Conservation (phyloP, 1,140 invertebrate species). For the Zaprionus gabonicus region DNA sequence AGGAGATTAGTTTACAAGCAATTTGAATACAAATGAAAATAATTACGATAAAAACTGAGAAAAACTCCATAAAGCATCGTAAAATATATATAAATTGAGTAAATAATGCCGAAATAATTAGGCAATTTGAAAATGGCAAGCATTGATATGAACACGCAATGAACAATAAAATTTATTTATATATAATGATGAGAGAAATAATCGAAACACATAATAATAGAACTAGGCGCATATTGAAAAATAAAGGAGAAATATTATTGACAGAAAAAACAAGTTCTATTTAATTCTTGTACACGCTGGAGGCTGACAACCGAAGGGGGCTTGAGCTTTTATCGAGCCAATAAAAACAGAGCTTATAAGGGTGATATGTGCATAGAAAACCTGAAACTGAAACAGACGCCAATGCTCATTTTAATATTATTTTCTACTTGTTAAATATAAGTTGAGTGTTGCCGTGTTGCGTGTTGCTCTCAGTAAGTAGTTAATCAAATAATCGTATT, state of each 20-base stretch:
- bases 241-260: slow-evolving; percentile 81
- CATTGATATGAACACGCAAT: slow-evolving; percentile 69
- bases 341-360: too few species aligned
- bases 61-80: slow-evolving; percentile 1
- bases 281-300: background rate
- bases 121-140: slow-evolving; percentile 48
- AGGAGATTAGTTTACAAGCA: slow-evolving; percentile 71
- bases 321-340: too few species aligned
- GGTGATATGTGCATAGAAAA: too few species aligned
- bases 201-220: slow-evolving; percentile 71
- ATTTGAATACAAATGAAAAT: slow-evolving; percentile 52
- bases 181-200: slow-evolving; percentile 74
- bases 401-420: too few species aligned
- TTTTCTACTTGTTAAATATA: too few species aligned
- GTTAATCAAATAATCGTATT: too few species aligned
- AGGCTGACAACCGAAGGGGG: too few species aligned
- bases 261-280: slow-evolving; percentile 49
- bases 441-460: background rate
- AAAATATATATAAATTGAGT: background rate
- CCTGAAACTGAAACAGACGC: too few species aligned
- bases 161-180: slow-evolving; percentile 77
- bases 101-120: slow-evolving; percentile 2
- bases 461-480: too few species aligned
- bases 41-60: background rate
- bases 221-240: slow-evolving; percentile 81